phyloP scores from a whole-genome alignment of 1,140 invertebrate species.

The Nylanderia fulva region DNA sequence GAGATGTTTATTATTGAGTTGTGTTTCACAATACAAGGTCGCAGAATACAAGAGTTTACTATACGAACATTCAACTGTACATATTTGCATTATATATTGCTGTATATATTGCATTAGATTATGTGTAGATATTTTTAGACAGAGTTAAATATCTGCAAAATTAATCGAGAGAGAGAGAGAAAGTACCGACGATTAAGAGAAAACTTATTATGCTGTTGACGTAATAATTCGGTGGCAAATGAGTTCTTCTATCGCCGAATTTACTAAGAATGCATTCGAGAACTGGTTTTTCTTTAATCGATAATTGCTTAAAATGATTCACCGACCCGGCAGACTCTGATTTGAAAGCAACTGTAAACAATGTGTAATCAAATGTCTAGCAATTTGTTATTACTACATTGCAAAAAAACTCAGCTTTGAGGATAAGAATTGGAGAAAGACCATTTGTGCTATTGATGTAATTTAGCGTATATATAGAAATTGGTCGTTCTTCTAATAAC shows the following conservation, averaged over 20 bases:
- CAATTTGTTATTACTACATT: constrained; percentile 26
- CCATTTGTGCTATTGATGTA: constrained; percentile 1
- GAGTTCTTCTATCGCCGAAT: constrained; percentile 1
- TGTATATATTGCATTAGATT: not conserved
- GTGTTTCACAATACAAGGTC: not conserved
- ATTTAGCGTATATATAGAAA: not conserved
- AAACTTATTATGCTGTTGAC: not conserved
- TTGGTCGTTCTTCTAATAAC: constrained; percentile 23
- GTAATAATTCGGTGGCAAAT: not conserved
- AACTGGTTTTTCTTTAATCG: constrained; percentile 7
- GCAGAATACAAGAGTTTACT: not conserved
- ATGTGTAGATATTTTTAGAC: not conserved
- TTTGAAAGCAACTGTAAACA: constrained; percentile 28
- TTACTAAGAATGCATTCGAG: not conserved
- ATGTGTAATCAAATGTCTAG: constrained; percentile 30
- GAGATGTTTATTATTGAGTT: not conserved
- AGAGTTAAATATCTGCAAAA: not conserved
- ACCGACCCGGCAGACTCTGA: not conserved
- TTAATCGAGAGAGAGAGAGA: too few relatives aligned
- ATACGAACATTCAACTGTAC: constrained; percentile 22
- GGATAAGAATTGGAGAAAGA: not conserved
- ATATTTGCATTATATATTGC: too few relatives aligned
- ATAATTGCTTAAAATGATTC: not conserved
- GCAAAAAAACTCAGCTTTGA: not conserved
- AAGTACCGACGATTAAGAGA: not conserved